Evolutionary conservation across 2,888 invertebrate genomes (phyloP), one percentile per base, ranked within the genome.

Genomic region (Platypus cylindrus): DNA sequence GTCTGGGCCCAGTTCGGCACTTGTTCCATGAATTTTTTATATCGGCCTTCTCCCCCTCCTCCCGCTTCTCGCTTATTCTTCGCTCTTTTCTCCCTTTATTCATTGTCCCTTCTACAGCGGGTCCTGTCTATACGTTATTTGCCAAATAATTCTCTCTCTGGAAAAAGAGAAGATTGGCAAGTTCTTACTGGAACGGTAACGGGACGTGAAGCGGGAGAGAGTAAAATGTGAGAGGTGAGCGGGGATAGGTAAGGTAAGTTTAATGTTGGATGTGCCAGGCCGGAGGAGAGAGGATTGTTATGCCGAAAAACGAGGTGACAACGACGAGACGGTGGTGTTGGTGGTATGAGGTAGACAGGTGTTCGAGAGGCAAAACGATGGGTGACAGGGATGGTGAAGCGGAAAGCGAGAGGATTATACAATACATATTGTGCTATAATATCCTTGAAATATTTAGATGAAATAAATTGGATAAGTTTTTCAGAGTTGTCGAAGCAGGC

Each of bases 21-120:
- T 41, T 36, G 41, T n/a, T n/a, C 35, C 41, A 41, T 41, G 41
- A 41, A 41, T 41, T 41, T 41, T 41, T 41, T 38, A 41, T 41
- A 15, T 3, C 27, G 27, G n/a, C 27, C 27, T 16, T 12, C 25
- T 25, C 8, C 14, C 27, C 27, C 27, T 12, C 15, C 27, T 14
- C 27, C 14, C 27, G 7, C 13, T 16, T 3, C 12, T 3, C 13
- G 11, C 11, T 24, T 7, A n/a, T n/a, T 9, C 27, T 9, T 20
- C 9, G 7, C 20, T 20, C 20, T 20, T 9, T 9, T 20, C 20
- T 20, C 20, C 20, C 9, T 9, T 9, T 20, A 5, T 9, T 9
- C 20, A 5, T 20, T 9, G 20, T 9, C 20, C 20, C 7, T 7
- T 20, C 20, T 9, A 5, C 20, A 5, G 7, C 20, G 20, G 20